Conservation (phyloP, 2,888 invertebrate species). For the Pristionchus arcanus region DNA sequence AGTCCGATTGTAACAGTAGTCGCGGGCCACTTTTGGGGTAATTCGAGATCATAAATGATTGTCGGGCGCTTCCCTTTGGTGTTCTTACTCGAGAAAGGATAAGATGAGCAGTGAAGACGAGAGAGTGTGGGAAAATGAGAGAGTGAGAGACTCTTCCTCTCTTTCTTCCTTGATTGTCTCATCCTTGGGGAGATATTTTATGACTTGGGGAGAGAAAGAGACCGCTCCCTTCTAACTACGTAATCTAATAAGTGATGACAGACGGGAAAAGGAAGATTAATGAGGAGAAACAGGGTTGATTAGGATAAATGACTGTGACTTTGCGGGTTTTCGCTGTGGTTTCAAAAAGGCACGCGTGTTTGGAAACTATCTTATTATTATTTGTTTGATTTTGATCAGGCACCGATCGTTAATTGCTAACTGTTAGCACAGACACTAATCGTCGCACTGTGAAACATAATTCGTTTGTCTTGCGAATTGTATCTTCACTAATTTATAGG, state of each 20-base stretch:
- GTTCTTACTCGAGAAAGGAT: background rate
- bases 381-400: too few species aligned
- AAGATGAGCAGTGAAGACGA: background rate
- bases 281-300: background rate
- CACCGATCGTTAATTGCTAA: too few species aligned
- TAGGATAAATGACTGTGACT: background rate
- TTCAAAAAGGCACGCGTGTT: too few species aligned
- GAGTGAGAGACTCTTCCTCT: background rate
- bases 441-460: too few species aligned
- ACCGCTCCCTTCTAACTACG: conserved; percentile 4
- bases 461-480: too few species aligned
- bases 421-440: too few species aligned
- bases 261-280: conserved; percentile 29
- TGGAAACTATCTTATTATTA: too few species aligned
- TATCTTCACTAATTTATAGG: too few species aligned
- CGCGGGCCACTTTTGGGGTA: background rate
- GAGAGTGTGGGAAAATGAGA: background rate
- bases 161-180: conserved; percentile 23
- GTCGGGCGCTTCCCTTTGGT: conserved; percentile 35
- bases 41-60: conserved; percentile 34
- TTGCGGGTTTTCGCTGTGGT: too few species aligned
- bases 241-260: conserved; percentile 47
- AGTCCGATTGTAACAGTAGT: conserved; percentile 17
- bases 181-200: conserved; percentile 31
- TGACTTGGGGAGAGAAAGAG: background rate